Evolutionary conservation across 2,797 vertebrate species (phyloP).

Genomic region (Melanotaenia nigrans): DNA sequence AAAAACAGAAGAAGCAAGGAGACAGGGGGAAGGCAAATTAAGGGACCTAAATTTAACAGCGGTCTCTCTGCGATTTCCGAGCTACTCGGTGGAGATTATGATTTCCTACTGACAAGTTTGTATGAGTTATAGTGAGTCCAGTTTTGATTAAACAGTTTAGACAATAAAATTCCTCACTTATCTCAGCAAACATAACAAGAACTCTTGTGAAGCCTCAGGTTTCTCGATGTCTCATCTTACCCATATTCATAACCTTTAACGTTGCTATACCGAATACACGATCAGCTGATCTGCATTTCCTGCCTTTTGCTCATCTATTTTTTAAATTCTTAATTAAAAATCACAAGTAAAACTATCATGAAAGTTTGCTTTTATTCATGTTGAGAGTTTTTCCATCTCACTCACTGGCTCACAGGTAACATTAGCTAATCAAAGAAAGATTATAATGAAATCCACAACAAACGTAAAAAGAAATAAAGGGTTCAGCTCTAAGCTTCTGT

Average conservation of each 20-base stretch:
- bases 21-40: neutral
- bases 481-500: neutral
- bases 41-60: neutral
- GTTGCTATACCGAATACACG: neutral
- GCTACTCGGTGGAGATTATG: neutral
- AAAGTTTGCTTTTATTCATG: neutral
- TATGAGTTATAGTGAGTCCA: neutral
- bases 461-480: neutral
- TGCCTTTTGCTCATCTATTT: neutral
- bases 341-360: neutral
- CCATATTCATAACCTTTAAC: rapidly evolving
- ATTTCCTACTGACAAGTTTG: constrained; percentile 5
- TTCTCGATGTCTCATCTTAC: neutral
- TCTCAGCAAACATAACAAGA: neutral
- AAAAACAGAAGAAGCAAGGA: neutral
- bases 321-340: neutral
- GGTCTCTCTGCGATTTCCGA: neutral
- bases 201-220: neutral
- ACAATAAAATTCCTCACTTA: neutral
- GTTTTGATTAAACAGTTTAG: neutral
- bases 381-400: neutral
- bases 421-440: neutral
- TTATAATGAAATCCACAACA: neutral
- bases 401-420: constrained; percentile 1
- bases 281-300: neutral